A percentile compares a stretch with the other conserved stretches of the same genome.
These are phyloP conservation scores for Cavia porcellus DNA, from an alignment of 2,113 vertebrate species.

Conservation along the genomic window DNA sequence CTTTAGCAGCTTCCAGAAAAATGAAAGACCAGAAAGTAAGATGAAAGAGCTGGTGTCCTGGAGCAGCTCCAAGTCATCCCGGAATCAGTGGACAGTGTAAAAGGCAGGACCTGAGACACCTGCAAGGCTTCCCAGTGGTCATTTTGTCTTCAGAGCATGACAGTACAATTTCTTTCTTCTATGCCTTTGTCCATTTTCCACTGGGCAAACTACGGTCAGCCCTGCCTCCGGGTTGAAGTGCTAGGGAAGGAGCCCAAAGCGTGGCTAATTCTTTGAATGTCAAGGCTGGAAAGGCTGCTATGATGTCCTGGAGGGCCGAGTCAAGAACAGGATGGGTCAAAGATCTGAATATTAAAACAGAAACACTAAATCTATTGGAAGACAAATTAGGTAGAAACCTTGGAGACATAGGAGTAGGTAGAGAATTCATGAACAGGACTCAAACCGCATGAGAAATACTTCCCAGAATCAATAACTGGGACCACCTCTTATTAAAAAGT, in stretches of 20 bases:
- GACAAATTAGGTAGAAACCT: too few species aligned
- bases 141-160: neutral
- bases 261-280: neutral
- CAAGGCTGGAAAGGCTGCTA: too few species aligned
- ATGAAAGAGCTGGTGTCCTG: neutral
- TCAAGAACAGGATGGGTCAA: too few species aligned
- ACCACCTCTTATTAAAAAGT: too few species aligned
- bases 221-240: neutral
- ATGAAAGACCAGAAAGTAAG: neutral
- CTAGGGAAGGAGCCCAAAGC: neutral
- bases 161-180: neutral
- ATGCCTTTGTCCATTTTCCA: slow-evolving; percentile 10
- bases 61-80: neutral
- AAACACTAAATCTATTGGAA: too few species aligned
- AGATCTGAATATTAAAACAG: too few species aligned
- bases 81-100: neutral
- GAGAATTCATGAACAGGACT: too few species aligned
- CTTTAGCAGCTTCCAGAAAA: slow-evolving; percentile 18
- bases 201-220: neutral
- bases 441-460: too few species aligned
- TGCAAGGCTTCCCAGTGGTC: neutral
- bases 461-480: too few species aligned
- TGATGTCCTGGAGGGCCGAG: too few species aligned
- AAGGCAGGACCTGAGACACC: neutral
- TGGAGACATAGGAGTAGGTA: too few species aligned